Percentiles rank a stretch among this genome's conserved stretches.
These are phyloP conservation scores for Phodopus roborovskii DNA, from an alignment of 2,113 vertebrate species.

Conservation along the genomic window DNA sequence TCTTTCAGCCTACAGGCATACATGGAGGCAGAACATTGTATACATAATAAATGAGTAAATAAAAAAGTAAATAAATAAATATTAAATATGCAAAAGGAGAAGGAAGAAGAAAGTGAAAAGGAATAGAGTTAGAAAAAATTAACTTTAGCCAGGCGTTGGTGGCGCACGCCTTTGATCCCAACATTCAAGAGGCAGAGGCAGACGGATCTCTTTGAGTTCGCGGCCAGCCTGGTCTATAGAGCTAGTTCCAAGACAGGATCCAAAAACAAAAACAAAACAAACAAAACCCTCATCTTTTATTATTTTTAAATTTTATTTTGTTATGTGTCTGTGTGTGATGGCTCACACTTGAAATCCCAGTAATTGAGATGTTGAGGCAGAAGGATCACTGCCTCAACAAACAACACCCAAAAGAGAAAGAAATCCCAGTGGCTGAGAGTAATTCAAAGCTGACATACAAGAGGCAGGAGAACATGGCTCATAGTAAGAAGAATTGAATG, in stretches of 20 bases:
- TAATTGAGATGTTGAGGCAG: not conserved
- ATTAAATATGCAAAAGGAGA: not conserved
- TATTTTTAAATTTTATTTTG: constrained; percentile 19
- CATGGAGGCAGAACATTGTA: too few species aligned
- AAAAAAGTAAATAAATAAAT: too few species aligned
- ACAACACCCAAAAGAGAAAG: not conserved
- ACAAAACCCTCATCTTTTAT: not conserved
- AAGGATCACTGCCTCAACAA: not conserved
- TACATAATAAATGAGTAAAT: too few species aligned
- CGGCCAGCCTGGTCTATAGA: too few species aligned
- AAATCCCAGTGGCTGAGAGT: not conserved
- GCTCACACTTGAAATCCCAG: not conserved
- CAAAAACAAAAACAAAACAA: too few species aligned
- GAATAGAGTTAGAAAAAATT: not conserved
- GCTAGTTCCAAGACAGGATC: too few species aligned
- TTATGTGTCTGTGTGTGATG: not conserved
- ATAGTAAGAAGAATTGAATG: not conserved
- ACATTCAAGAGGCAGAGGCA: too few species aligned
- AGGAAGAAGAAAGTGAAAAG: not conserved
- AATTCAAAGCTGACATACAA: not conserved
- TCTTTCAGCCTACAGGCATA: too few species aligned
- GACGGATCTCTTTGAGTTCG: too few species aligned
- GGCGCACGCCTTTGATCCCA: too few species aligned
- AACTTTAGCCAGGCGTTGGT: not conserved
- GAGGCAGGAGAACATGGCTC: not conserved